Conservation (phyloP, 2,113 vertebrate genomes). For the Stegostoma tigrinum region DNA sequence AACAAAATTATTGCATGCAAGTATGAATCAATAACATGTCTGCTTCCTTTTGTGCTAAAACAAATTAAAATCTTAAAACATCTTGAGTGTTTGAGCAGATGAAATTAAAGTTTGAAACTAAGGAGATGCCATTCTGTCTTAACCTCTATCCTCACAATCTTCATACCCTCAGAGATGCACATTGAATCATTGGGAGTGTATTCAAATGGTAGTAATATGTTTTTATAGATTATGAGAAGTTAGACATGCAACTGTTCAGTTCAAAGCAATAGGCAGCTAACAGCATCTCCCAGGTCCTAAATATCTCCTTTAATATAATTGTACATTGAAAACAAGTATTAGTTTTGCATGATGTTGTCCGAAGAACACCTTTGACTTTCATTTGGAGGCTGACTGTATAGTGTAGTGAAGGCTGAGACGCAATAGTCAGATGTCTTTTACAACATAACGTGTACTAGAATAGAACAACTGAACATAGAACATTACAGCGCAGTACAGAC, state of each 20-base stretch:
- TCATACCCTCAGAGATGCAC: neutral
- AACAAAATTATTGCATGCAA: too few relatives aligned
- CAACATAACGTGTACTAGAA: neutral
- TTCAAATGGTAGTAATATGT: neutral
- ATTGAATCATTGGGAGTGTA: neutral
- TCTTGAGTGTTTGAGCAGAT: neutral
- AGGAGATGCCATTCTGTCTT: neutral
- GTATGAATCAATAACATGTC: too few relatives aligned
- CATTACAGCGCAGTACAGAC: too few relatives aligned
- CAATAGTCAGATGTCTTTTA: neutral
- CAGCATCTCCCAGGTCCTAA: neutral
- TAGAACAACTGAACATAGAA: neutral
- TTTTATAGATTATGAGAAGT: neutral
- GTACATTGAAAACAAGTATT: neutral
- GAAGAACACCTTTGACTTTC: neutral
- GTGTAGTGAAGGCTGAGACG: too few relatives aligned
- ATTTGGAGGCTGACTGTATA: neutral
- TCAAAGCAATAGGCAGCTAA: neutral
- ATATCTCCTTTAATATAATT: neutral
- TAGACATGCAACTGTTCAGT: neutral
- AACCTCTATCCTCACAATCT: neutral
- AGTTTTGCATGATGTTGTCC: neutral
- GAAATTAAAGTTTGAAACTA: neutral
- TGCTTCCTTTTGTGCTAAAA: too few relatives aligned
- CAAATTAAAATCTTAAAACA: too few relatives aligned